phyloP scores from a whole-genome alignment of 2,888 invertebrate species.

The Sinodicranocentrus sp. region DNA sequence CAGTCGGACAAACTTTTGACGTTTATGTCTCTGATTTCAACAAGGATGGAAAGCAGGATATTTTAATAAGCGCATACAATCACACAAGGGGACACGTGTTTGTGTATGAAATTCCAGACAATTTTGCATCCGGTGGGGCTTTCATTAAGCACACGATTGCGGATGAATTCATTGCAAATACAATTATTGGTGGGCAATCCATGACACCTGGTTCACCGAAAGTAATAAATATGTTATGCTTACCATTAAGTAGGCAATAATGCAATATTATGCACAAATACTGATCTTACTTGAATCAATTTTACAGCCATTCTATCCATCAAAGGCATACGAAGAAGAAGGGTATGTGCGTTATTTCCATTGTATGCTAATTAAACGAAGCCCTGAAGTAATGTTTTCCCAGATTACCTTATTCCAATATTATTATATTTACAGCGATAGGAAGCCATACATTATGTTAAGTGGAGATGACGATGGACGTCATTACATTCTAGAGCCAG shows the following conservation, averaged over 20 bases:
- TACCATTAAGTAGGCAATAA: too few species aligned
- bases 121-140: conserved; percentile 70
- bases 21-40: conserved; percentile 77
- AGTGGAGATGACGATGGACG: conserved; percentile 77
- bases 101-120: conserved; percentile 76
- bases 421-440: conserved; percentile 45
- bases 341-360: neutral
- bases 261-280: too few species aligned
- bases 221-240: too few species aligned
- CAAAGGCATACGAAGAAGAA: conserved; percentile 73
- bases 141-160: conserved; percentile 74
- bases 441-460: conserved; percentile 77
- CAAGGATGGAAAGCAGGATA: conserved; percentile 76
- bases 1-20: conserved; percentile 77
- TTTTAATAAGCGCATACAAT: conserved; percentile 76
- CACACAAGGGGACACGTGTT: conserved; percentile 74
- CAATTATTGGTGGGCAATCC: conserved; percentile 74
- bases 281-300: too few species aligned
- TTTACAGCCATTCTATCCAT: conserved; percentile 76
- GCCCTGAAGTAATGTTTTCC: too few species aligned
- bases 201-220: conserved; percentile 77
- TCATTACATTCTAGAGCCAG: conserved; percentile 77
- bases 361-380: too few species aligned
- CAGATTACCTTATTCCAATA: neutral
- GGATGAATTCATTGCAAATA: conserved; percentile 76